A percentile compares a stretch with the other conserved stretches of the same genome.
These are phyloP conservation scores for Panopea generosa DNA, from an alignment of 2,888 invertebrate genomes.

Conservation along the genomic window DNA sequence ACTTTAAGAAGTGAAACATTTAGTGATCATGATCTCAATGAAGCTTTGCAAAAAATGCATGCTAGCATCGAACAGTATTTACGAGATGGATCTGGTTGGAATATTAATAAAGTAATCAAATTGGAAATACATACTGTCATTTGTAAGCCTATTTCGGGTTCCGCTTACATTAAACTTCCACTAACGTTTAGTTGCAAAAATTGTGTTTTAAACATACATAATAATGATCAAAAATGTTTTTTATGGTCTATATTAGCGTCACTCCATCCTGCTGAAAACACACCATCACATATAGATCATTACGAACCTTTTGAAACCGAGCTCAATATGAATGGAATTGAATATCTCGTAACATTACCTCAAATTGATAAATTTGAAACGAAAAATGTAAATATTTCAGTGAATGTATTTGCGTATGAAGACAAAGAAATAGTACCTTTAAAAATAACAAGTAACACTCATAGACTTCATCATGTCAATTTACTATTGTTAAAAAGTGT, in stretches of 20 bases:
- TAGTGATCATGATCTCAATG: constrained; percentile 30
- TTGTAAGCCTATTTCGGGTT: constrained; percentile 41
- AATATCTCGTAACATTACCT: constrained; percentile 35
- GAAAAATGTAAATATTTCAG: constrained; percentile 46
- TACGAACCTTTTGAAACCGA: constrained; percentile 32
- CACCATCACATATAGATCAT: constrained; percentile 20
- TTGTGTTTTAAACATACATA: constrained; percentile 44
- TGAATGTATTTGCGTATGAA: constrained; percentile 58
- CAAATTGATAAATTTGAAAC: constrained; percentile 48
- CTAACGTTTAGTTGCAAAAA: not conserved
- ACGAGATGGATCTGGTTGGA: constrained; percentile 46
- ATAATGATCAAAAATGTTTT: constrained; percentile 51
- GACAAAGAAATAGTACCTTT: constrained; percentile 44
- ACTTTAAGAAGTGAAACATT: constrained; percentile 6
- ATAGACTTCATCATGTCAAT: constrained; percentile 49
- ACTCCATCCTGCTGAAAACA: constrained; percentile 21
- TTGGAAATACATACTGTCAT: constrained; percentile 41
- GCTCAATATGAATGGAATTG: constrained; percentile 41
- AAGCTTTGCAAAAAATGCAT: constrained; percentile 45
- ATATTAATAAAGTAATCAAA: constrained; percentile 35
- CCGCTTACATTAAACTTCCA: constrained; percentile 37
- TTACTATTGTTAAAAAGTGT: constrained; percentile 42
- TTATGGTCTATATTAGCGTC: constrained; percentile 42
- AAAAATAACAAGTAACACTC: constrained; percentile 34
- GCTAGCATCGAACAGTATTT: constrained; percentile 45